Base-by-base conservation (phyloP, 2,113 vertebrate species). In the Nanorana parkeri region DNA sequence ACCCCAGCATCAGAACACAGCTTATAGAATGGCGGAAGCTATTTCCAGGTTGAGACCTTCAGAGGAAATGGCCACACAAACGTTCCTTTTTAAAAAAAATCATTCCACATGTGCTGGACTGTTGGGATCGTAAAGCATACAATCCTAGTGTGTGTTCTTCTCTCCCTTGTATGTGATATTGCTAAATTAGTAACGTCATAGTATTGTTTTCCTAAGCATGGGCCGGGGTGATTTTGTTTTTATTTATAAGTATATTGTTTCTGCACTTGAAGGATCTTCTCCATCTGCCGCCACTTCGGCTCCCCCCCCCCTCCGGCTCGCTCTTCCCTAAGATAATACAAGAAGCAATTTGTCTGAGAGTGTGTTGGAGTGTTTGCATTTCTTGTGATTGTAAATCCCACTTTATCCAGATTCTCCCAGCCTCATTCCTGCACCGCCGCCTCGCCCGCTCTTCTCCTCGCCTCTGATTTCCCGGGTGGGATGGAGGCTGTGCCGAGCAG, bases 281-380 rank as follows among this genome's bases (percentile, higher is more conserved):
- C 3, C 28, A 36, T 26, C 21, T 60, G 51, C 28, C 54, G 21
- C 5, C 8, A 21, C 55, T 56, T 58, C n/a, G n/a, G n/a, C n/a
- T n/a, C n/a, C n/a, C n/a, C 71, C 58, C 71, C 68, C 51, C 67
- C 69, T 36, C 71, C 55, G 55, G 32, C 51, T 51, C 52, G 28
- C 71, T 36, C 71, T 55, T 65, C 47, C 69, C 54, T 61, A 72
- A 63, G 47, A 72, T 64, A 68, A 81, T 64, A 80, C 68, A 71
- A 80, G 29, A 65, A 74, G 58, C 68, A 73, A 64, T 73, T 63
- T 81, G 58, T 74, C 41, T 55, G 58, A 29, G 20, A 32, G 41
- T 81, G 17, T 69, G 78, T 80, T 80, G 55, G 55, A 52, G 36
- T 72, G 78, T 80, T 72, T 80, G 56, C 68, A 64, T 80, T 80